A percentile compares a stretch with the other conserved stretches of the same genome.
These are phyloP conservation scores for Spisula subtruncata DNA, from an alignment of 2,888 invertebrate species.

Conservation along the genomic window DNA sequence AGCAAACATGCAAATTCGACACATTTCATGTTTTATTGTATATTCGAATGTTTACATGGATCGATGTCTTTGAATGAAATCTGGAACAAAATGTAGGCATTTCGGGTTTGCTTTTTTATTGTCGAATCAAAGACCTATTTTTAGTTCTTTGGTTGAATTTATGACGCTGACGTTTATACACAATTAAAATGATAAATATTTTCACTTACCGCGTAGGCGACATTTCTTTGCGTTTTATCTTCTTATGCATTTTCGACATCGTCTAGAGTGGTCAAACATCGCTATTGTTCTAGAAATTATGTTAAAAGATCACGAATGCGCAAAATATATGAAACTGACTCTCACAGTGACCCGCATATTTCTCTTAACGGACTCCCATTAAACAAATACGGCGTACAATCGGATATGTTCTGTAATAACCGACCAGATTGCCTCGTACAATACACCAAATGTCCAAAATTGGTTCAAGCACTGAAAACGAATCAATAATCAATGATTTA, in stretches of 20 bases:
- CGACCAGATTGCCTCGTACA: background rate
- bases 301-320: background rate
- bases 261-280: background rate
- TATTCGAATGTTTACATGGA: no score
- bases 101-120: background rate
- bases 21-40: no score
- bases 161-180: background rate
- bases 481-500: conserved; percentile 36
- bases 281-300: background rate
- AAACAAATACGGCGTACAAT: background rate
- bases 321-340: background rate
- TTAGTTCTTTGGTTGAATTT: no score
- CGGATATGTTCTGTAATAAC: background rate
- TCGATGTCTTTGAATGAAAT: no score
- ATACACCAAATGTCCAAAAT: conserved; percentile 13
- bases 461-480: background rate
- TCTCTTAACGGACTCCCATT: background rate
- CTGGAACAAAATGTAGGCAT: no score
- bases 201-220: background rate
- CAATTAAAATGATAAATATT: background rate
- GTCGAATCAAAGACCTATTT: no score
- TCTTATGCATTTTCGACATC: background rate
- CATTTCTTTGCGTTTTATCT: background rate
- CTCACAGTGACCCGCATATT: conserved; percentile 15
- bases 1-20: no score